Evolutionary conservation across 1,140 invertebrate species (phyloP).

Genomic region (Dolichoris vasculosae): DNA sequence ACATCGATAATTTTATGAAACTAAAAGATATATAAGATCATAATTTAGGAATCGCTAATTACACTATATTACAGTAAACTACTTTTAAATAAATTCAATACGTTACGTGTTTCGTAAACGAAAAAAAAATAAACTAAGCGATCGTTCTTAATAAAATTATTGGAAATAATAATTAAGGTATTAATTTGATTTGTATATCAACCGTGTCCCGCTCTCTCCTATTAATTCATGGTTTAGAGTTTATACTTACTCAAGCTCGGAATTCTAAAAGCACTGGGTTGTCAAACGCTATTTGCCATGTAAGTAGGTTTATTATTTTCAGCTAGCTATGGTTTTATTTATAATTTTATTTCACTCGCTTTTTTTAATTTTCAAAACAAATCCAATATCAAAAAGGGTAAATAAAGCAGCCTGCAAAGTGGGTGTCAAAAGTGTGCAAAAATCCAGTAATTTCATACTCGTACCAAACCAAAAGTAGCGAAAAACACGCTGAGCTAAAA

Average conservation of each 20-base stretch:
- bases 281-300: conserved; percentile 42
- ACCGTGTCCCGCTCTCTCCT: conserved; percentile 13
- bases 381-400: conserved; percentile 35
- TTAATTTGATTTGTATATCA: background rate
- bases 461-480: conserved; percentile 48
- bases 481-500: conserved; percentile 37
- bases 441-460: conserved; percentile 39
- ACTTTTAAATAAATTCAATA: background rate
- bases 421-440: conserved; percentile 45
- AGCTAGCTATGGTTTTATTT: conserved; percentile 33
- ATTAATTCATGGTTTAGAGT: background rate
- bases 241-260: conserved; percentile 47
- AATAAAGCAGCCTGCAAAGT: conserved; percentile 46
- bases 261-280: conserved; percentile 42
- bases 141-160: background rate
- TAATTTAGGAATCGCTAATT: no score
- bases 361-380: conserved; percentile 21
- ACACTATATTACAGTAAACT: background rate
- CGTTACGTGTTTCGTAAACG: background rate
- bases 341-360: conserved; percentile 7
- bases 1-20: background rate
- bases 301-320: conserved; percentile 46
- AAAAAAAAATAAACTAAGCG: background rate
- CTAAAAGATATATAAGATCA: background rate
- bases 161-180: background rate